Percentiles rank a stretch among this genome's conserved stretches.
phyloP scores from a whole-genome alignment of 37 sponge, comb jelly and placozoan species.

The Geodia barretti region DNA sequence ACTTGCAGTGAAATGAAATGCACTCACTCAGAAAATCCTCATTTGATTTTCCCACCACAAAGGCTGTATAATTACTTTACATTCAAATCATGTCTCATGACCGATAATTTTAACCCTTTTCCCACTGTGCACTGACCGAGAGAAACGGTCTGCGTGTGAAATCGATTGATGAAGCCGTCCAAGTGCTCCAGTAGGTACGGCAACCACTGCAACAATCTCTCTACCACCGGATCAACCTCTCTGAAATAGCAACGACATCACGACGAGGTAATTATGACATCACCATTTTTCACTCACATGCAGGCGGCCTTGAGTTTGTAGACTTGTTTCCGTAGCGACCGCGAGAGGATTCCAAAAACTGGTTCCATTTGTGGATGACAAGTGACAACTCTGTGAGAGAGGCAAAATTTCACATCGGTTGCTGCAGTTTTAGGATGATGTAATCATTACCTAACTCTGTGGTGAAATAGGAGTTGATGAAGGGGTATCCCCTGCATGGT shows the following conservation, averaged over 20 bases:
- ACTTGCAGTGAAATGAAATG: too few relatives aligned
- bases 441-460: conserved; percentile 48
- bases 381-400: conserved; percentile 49
- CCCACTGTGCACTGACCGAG: conserved; percentile 42
- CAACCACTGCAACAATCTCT: conserved; percentile 65
- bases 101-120: neutral
- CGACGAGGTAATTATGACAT: neutral
- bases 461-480: conserved; percentile 68
- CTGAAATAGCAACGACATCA: conserved; percentile 4
- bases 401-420: too few relatives aligned
- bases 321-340: conserved; percentile 71
- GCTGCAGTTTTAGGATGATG: neutral
- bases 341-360: conserved; percentile 54
- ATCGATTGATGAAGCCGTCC: conserved; percentile 71
- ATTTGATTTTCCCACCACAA: neutral
- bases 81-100: neutral
- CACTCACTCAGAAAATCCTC: too few relatives aligned
- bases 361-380: conserved; percentile 76
- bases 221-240: conserved; percentile 35
- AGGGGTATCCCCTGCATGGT: conserved; percentile 46
- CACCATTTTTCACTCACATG: conserved; percentile 25
- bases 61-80: neutral
- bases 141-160: conserved; percentile 65
- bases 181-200: conserved; percentile 63
- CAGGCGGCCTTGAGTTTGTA: conserved; percentile 58